Evolutionary conservation across 2,888 invertebrate genomes (phyloP), one percentile per base, ranked within the genome.

Genomic region (Aelia acuminata): DNA sequence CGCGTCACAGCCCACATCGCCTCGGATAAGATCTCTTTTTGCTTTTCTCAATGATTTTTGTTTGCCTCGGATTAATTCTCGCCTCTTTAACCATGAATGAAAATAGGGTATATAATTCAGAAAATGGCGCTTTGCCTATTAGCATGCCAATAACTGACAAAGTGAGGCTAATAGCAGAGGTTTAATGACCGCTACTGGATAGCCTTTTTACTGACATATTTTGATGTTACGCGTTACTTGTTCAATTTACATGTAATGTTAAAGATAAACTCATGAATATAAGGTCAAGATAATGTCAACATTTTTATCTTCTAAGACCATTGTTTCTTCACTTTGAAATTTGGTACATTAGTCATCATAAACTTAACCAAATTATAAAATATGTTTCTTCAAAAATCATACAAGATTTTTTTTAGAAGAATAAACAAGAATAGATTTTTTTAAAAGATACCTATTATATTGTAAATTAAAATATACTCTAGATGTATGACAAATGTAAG

Each of bases 1-100:
- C 80, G 80, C 63, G 57, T 57, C 57, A n/a, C 75, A 75, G 75
- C 75, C 75, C 80, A 43, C 80, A 43, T n/a, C 43, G 80, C 39
- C 43, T 43, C 43, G 43, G 43, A 22, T 43, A 80, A 43, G n/a
- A n/a, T n/a, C n/a, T n/a, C 43, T 80, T 80, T 43, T 10, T 13
- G n/a, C 80, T 5, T 80, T 80, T 80, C 43, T 80, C 80, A 80
- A 80, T 43, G n/a, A 43, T 80, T 11, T 10, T 39, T 47, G n/a
- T 80, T 80, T n/a, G n/a, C n/a, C 80, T n/a, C 43, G 43, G 18
- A 70, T 70, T 80, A 80, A 43, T 80, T 43, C 80, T 70, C 3
- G 8, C 5, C 31, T 70, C 31, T 70, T 70, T 35, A 80, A 43
- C 43, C n/a, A 47, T 80, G 80, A 47, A 80, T 80, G 80, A 39